Conservation (phyloP, 2,888 invertebrate genomes). For the Steromphala cineraria region DNA sequence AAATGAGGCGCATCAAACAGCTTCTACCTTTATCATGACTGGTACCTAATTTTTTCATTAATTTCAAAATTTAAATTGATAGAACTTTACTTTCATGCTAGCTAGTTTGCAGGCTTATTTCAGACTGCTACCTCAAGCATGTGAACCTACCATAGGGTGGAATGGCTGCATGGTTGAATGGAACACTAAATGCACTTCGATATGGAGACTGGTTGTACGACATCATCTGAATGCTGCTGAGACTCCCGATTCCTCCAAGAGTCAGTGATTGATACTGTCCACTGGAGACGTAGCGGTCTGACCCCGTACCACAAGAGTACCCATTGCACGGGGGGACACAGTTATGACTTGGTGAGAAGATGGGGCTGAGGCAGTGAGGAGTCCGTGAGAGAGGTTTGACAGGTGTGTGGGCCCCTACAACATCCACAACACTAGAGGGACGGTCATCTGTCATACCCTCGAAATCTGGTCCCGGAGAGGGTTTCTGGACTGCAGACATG, state of each 20-base stretch:
- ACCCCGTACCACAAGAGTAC: constrained; percentile 23
- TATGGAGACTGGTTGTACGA: constrained; percentile 43
- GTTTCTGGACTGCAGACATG: background rate
- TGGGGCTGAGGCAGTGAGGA: background rate
- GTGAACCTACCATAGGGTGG: constrained; percentile 36
- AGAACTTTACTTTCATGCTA: too few species aligned
- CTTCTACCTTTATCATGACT: too few species aligned
- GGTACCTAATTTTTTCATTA: too few species aligned
- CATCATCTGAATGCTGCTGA: constrained; percentile 43
- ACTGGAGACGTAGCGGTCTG: constrained; percentile 37
- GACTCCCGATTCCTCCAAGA: constrained; percentile 52
- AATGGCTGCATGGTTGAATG: constrained; percentile 45
- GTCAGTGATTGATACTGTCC: constrained; percentile 59
- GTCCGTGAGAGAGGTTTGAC: constrained; percentile 1
- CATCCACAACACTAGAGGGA: constrained; percentile 38
- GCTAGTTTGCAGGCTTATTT: too few species aligned
- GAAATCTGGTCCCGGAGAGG: background rate
- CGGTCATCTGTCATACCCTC: constrained; percentile 23
- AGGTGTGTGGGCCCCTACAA: constrained; percentile 29
- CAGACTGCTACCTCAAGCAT: too few species aligned
- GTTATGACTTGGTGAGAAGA: constrained; percentile 21
- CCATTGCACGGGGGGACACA: constrained; percentile 32
- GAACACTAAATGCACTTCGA: constrained; percentile 57
- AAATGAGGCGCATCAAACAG: too few species aligned
- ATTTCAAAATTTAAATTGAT: too few species aligned